Evolutionary conservation across 2,888 invertebrate species (phyloP).

Genomic region (Chorisops tibialis): DNA sequence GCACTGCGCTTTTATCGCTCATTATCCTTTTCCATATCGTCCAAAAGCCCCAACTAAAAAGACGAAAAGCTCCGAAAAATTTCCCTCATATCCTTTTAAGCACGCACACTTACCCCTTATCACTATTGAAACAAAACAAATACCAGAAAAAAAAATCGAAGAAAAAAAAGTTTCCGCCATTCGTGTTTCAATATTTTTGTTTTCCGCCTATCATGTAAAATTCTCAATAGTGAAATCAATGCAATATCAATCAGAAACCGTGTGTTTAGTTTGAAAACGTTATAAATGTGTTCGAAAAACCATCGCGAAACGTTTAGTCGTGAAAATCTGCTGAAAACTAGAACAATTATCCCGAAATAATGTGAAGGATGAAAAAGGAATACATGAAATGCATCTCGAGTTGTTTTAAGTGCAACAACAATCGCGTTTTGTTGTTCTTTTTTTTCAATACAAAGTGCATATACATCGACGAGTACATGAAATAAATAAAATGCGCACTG

Average conservation of each 20-base stretch:
- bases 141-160: conserved; percentile 20
- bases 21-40: no score
- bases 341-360: not conserved
- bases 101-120: no score
- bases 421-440: not conserved
- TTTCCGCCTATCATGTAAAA: conserved; percentile 17
- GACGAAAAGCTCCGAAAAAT: no score
- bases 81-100: no score
- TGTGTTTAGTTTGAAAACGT: not conserved
- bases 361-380: not conserved
- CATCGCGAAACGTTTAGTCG: not conserved
- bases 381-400: not conserved
- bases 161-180: conserved; percentile 30
- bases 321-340: not conserved
- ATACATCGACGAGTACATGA: not conserved
- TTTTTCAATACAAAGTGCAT: no score
- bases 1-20: no score
- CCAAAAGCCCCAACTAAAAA: no score
- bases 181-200: conserved; percentile 29
- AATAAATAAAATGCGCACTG: not conserved
- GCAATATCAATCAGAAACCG: conserved; percentile 7
- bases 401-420: not conserved
- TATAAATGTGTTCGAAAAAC: not conserved
- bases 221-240: not conserved
- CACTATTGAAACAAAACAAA: conserved; percentile 12